phyloP scores from a whole-genome alignment of 2,797 vertebrate genomes.

The Smutsia temminckii region DNA sequence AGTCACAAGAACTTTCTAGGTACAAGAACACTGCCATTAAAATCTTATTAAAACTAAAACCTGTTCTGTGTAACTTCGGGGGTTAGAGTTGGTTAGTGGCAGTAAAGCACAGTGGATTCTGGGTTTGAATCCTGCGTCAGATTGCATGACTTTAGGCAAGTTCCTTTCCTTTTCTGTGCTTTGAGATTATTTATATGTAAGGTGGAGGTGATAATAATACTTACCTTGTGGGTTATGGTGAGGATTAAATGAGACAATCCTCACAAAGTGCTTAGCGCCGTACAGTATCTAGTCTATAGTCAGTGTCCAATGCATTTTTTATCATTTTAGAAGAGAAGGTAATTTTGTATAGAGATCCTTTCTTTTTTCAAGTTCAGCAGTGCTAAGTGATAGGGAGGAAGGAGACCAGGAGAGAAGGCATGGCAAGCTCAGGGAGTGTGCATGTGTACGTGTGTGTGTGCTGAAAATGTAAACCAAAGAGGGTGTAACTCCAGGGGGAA shows the following conservation, averaged over 20 bases:
- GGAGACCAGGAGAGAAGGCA: not conserved
- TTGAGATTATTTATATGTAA: not conserved
- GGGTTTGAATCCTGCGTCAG: slow-evolving; percentile 1
- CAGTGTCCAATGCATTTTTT: not conserved
- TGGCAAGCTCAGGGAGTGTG: not conserved
- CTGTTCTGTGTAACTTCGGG: not conserved
- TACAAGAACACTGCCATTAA: not conserved
- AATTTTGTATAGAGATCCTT: not conserved
- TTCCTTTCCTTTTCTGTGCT: not conserved
- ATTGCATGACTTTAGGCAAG: not conserved
- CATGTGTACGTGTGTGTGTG: not conserved
- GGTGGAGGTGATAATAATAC: not conserved
- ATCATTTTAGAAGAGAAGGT: slow-evolving; percentile 5
- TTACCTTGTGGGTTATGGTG: not conserved
- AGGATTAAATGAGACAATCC: not conserved
- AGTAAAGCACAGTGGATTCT: not conserved
- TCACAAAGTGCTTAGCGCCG: not conserved
- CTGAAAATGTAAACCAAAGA: not conserved
- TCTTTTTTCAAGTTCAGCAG: not conserved
- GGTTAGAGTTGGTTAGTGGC: not conserved
- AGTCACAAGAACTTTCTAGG: not conserved
- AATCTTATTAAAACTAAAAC: not conserved
- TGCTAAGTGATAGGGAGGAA: not conserved
- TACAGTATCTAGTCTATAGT: not conserved
- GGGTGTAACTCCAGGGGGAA: too few species aligned